Evolutionary conservation across 2,888 invertebrate genomes (phyloP).

Genomic region (Omphaloscelis lunosa): DNA sequence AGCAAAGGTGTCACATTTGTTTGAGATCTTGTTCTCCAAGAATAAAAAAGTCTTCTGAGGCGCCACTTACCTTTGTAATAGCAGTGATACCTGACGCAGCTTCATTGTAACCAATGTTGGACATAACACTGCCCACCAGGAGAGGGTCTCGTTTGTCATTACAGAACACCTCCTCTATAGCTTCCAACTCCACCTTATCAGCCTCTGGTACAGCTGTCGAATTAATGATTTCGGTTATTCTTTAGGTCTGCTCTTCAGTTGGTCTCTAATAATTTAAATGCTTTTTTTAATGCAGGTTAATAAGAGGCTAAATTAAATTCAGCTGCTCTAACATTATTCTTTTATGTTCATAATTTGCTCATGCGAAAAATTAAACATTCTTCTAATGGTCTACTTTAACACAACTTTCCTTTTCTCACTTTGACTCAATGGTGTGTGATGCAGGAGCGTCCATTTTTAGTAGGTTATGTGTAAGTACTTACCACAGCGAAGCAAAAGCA

Average conservation of each 20-base stretch:
- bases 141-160: constrained; percentile 88
- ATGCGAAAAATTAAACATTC: too few species aligned
- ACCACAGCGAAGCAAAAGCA: constrained; percentile 89
- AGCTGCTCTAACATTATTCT: background rate
- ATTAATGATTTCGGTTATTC: constrained; percentile 5
- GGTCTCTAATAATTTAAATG: too few species aligned
- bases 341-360: background rate
- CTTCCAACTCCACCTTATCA: constrained; percentile 92
- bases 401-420: background rate
- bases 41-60: background rate
- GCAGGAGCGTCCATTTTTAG: too few species aligned
- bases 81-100: constrained; percentile 87
- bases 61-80: constrained; percentile 87
- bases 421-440: too few species aligned
- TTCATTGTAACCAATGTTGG: constrained; percentile 80
- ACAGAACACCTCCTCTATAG: constrained; percentile 90
- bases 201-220: constrained; percentile 85
- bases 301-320: background rate
- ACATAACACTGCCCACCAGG: constrained; percentile 86
- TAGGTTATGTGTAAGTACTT: constrained; percentile 22
- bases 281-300: background rate
- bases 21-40: background rate
- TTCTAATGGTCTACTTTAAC: background rate
- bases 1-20: background rate
- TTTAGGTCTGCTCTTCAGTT: background rate